phyloP scores from a whole-genome alignment of 2,113 vertebrate genomes.

The Etheostoma cragini region DNA sequence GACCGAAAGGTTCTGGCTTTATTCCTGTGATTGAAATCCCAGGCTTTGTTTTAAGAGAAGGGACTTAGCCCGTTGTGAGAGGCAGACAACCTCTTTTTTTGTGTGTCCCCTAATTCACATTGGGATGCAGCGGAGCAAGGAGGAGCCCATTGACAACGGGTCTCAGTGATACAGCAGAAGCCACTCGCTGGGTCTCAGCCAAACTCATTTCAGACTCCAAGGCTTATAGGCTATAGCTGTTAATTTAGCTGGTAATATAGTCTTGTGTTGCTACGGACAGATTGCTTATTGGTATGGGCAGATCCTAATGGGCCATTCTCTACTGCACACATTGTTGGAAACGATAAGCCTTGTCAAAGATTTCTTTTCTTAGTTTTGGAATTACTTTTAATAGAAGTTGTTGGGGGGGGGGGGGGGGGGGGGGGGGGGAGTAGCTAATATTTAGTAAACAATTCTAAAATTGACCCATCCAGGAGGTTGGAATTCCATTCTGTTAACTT shows the following conservation, averaged over 20 bases:
- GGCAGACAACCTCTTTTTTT: conserved; percentile 26
- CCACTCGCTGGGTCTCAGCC: conserved; percentile 47
- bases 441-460: background rate
- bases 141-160: conserved; percentile 19
- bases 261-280: conserved; percentile 46
- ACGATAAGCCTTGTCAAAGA: conserved; percentile 40
- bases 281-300: conserved; percentile 55
- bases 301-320: conserved; percentile 53
- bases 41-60: conserved; percentile 55
- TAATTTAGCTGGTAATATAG: conserved; percentile 59
- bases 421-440: background rate
- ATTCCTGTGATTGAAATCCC: conserved; percentile 62
- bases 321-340: conserved; percentile 43
- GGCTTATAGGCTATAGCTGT: conserved; percentile 41
- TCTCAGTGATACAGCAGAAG: conserved; percentile 37
- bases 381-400: conserved; percentile 29
- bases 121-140: conserved; percentile 42
- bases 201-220: conserved; percentile 55
- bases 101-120: conserved; percentile 41
- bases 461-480: background rate
- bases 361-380: background rate
- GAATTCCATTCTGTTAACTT: background rate
- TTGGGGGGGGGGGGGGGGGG: background rate
- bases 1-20: conserved; percentile 33
- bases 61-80: conserved; percentile 52